A percentile compares a stretch with the other conserved stretches of the same genome.
phyloP scores from a whole-genome alignment of 2,113 vertebrate genomes.

The Austrofundulus limnaeus region DNA sequence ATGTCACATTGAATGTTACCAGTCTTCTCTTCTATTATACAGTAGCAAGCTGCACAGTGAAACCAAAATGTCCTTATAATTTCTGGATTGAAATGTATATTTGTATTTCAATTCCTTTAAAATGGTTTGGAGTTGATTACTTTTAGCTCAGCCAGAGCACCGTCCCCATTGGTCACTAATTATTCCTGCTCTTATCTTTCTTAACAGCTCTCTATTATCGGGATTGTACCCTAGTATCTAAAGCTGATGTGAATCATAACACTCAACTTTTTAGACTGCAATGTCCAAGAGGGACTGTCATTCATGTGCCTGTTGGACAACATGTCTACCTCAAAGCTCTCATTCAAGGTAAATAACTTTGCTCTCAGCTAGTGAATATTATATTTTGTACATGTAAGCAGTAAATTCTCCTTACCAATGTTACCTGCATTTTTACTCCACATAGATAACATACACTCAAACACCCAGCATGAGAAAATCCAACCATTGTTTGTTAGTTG shows the following conservation, averaged over 20 bases:
- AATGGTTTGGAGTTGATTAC: background rate
- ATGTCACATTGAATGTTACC: background rate
- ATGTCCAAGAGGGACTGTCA: constrained; percentile 81
- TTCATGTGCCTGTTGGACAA: constrained; percentile 85
- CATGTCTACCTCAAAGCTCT: constrained; percentile 91
- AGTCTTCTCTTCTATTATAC: background rate
- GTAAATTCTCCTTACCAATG: too few relatives aligned
- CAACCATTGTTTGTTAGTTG: too few relatives aligned
- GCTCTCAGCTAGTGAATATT: too few relatives aligned
- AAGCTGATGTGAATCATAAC: constrained; percentile 86
- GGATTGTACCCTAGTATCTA: constrained; percentile 87
- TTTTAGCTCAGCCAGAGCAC: background rate
- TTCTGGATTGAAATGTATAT: background rate
- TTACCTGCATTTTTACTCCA: too few relatives aligned
- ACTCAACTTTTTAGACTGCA: constrained; percentile 84
- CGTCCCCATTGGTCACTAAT: background rate
- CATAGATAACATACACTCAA: too few relatives aligned
- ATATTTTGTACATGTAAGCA: too few relatives aligned
- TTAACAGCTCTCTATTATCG: constrained; percentile 84
- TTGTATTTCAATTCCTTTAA: background rate
- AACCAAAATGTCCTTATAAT: background rate
- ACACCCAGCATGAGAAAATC: too few relatives aligned
- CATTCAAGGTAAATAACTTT: constrained; percentile 81
- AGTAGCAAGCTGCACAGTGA: background rate
- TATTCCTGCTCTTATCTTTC: background rate